Conservation (phyloP, 2,113 vertebrate species). For the Boulengeromyrus knoepffleri region DNA sequence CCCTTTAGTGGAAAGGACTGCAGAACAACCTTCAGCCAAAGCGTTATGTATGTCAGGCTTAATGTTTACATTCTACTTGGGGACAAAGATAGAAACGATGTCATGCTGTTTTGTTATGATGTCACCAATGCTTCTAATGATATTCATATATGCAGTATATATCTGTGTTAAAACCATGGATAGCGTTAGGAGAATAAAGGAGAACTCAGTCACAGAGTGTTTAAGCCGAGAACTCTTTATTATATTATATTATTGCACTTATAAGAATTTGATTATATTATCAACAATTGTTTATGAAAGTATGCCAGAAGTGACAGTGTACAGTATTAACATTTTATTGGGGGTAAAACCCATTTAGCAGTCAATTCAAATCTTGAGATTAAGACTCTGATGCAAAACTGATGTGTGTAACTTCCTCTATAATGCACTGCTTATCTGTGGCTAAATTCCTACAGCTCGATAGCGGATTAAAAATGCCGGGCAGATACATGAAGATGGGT, state of each 20-base stretch:
- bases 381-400: background rate
- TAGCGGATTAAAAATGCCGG: background rate
- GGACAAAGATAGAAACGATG: background rate
- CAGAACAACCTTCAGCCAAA: background rate
- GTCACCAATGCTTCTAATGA: background rate
- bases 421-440: background rate
- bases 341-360: background rate
- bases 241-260: background rate
- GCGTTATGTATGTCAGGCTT: background rate
- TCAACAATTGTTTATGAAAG: background rate
- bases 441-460: background rate
- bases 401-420: background rate
- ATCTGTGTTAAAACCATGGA: background rate
- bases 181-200: background rate
- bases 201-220: background rate
- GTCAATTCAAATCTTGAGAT: background rate
- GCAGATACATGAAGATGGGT: background rate
- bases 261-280: background rate
- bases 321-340: background rate
- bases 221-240: background rate
- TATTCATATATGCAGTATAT: background rate
- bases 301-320: background rate
- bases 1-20: background rate
- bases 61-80: background rate
- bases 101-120: background rate